These are phyloP conservation scores for Fregata magnificens DNA, from an alignment of 2,113 vertebrate genomes.

Conservation along the genomic window DNA sequence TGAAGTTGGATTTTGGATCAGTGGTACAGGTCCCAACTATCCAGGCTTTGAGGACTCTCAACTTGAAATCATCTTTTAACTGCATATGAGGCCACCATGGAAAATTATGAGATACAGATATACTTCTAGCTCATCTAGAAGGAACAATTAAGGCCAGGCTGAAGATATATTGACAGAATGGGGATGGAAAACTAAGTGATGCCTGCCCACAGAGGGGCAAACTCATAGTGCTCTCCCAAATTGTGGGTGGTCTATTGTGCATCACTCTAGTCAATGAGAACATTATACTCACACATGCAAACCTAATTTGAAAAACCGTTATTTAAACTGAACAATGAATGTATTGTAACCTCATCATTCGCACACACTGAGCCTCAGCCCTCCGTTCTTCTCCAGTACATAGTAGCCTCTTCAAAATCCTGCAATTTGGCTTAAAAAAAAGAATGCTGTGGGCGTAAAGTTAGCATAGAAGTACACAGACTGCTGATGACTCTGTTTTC, in stretches of 20 bases:
- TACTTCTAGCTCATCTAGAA: neutral
- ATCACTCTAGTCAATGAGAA: neutral
- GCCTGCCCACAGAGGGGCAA: conserved; percentile 11
- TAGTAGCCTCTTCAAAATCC: conserved; percentile 4
- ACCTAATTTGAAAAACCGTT: conserved; percentile 14
- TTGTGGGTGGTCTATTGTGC: conserved; percentile 42
- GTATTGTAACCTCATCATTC: conserved; percentile 1
- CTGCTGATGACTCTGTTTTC: conserved; percentile 34
- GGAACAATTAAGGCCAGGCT: neutral
- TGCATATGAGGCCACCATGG: neutral
- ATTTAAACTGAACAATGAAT: conserved; percentile 29
- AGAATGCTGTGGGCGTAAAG: neutral
- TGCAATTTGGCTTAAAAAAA: neutral
- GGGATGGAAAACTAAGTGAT: neutral
- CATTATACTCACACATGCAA: neutral
- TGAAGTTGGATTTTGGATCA: neutral
- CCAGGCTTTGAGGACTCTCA: neutral
- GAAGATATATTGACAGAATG: neutral
- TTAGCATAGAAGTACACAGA: conserved; percentile 15
- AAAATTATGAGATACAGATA: neutral
- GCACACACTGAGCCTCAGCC: neutral
- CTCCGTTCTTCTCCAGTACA: neutral
- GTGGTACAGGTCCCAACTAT: neutral
- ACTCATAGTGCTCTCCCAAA: neutral
- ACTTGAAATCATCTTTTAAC: neutral